A percentile compares a stretch with the other conserved stretches of the same genome.
phyloP scores from a whole-genome alignment of 2,113 vertebrate species.

The Pampusana beccarii region DNA sequence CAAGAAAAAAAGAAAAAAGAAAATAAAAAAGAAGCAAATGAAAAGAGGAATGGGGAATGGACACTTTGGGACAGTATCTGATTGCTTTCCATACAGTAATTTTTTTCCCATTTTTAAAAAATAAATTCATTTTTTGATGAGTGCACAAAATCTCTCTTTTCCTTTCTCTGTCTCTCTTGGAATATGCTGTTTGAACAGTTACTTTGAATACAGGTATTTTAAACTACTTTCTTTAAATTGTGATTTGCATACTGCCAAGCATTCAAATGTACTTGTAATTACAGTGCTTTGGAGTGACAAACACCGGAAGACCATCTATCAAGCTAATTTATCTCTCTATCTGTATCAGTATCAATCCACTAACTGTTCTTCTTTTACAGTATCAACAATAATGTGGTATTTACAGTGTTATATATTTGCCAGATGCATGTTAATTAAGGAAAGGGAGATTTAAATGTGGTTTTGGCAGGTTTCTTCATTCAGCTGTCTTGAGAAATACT shows the following conservation, averaged over 20 bases:
- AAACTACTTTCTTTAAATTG: conserved; percentile 12
- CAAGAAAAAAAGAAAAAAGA: too few relatives aligned
- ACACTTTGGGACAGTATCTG: background rate
- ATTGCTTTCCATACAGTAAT: background rate
- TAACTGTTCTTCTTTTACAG: background rate
- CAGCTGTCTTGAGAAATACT: conserved; percentile 6
- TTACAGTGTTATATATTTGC: conserved; percentile 13
- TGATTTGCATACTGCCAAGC: background rate
- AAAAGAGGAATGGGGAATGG: fast-evolving
- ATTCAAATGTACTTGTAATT: conserved; percentile 14
- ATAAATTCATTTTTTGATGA: background rate
- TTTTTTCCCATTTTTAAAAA: background rate
- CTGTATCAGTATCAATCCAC: conserved; percentile 13
- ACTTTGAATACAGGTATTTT: background rate
- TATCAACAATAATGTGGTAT: background rate
- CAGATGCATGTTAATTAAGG: conserved; percentile 38
- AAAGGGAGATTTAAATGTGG: background rate
- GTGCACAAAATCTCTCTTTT: background rate
- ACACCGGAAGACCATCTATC: conserved; percentile 7
- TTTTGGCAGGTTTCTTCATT: conserved; percentile 25
- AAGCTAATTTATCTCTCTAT: conserved; percentile 43
- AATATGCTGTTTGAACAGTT: background rate
- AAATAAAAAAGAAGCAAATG: background rate
- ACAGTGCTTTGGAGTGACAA: background rate
- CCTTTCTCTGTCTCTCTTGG: background rate